Base-by-base conservation (phyloP, 2,888 invertebrate genomes). In the Rhodophaea formosa region DNA sequence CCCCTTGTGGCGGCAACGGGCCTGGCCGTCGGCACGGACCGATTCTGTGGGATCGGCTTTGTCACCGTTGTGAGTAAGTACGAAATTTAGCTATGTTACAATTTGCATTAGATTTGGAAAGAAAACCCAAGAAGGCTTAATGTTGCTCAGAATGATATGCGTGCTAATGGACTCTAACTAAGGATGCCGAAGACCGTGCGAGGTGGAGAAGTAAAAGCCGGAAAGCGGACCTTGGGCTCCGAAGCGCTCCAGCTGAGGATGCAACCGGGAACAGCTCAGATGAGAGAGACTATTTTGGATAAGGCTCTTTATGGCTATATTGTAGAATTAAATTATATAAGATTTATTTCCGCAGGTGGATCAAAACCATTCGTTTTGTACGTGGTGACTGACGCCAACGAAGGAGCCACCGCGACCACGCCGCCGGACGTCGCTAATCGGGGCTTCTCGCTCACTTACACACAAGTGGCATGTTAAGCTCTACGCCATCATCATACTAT, bases 41-140 rank as follows among this genome's bases (percentile, higher is more conserved):
- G 96, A 46, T 96, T 96, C 84, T 96, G 96, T 73, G 96, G 96
- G 0, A 87, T 95, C 59, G 95, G 94, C 3, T 93, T 96, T 67
- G 89, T 93, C 1, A 75, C 94, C 2, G 94, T 95, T 49, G 93
- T 92, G 46, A 92, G 95, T 93, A 83, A 91, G 93, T 87, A 46
- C 54, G 12, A 44, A 56, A 53, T 16, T 23, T 23, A 23, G 5
- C 23, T 23, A 23, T 23, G 23, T 23, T 23, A n/a, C n/a, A n/a
- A n/a, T n/a, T n/a, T n/a, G n/a, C n/a, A n/a, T n/a, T n/a, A n/a
- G n/a, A n/a, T n/a, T n/a, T n/a, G n/a, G n/a, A n/a, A n/a, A n/a
- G n/a, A n/a, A n/a, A n/a, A n/a, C n/a, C n/a, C n/a, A n/a, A n/a
- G n/a, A n/a, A n/a, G n/a, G n/a, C n/a, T n/a, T n/a, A n/a, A n/a